These are phyloP conservation scores for Dromius quadrimaculatus DNA, from an alignment of 2,888 invertebrate species.

Conservation along the genomic window DNA sequence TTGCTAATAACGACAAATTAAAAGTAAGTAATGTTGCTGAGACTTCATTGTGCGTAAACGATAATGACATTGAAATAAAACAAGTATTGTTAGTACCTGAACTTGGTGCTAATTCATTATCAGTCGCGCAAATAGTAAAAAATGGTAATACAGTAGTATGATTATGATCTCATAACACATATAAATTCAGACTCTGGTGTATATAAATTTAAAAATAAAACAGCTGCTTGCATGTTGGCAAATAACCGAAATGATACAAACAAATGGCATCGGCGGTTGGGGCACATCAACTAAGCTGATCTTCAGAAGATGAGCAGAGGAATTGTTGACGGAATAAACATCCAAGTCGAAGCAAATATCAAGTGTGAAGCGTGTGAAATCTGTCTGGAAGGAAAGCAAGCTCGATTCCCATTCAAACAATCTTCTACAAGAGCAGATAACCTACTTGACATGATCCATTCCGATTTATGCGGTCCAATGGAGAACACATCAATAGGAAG, in stretches of 20 bases:
- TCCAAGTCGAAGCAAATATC: conserved; percentile 1
- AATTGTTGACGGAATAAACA: conserved; percentile 26
- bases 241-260: conserved; percentile 22
- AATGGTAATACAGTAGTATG: conserved; percentile 27
- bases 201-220: conserved; percentile 18
- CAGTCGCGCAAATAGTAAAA: conserved; percentile 31
- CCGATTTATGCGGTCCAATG: conserved; percentile 63
- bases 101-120: conserved; percentile 25
- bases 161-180: conserved; percentile 6
- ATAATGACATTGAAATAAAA: conserved; percentile 32
- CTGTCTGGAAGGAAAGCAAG: conserved; percentile 58
- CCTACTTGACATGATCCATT: conserved; percentile 60
- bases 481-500: conserved; percentile 60
- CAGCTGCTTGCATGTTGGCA: conserved; percentile 27
- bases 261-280: conserved; percentile 52
- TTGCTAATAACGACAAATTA: conserved; percentile 13
- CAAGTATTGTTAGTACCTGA: conserved; percentile 40
- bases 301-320: conserved; percentile 35
- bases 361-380: conserved; percentile 53
- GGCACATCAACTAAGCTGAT: conserved; percentile 51
- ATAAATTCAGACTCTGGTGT: conserved; percentile 14
- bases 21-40: not conserved
- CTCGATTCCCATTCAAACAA: conserved; percentile 55
- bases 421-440: conserved; percentile 53
- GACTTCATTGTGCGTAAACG: conserved; percentile 5